These are phyloP conservation scores for Oegoconia quadripuncta DNA, from an alignment of 2,888 invertebrate species.

Conservation along the genomic window DNA sequence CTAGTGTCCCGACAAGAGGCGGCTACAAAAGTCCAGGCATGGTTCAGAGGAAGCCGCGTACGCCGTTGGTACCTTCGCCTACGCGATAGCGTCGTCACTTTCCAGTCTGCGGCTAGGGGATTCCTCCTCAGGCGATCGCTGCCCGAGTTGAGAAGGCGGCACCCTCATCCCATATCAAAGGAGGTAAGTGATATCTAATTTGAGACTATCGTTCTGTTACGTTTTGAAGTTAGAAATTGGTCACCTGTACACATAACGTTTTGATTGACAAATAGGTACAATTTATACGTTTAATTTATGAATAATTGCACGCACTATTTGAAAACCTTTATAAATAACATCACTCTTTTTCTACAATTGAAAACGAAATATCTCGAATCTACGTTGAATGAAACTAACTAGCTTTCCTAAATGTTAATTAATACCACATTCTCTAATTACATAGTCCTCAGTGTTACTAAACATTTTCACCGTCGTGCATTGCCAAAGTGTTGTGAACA, in stretches of 20 bases:
- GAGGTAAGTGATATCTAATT: conserved; percentile 27
- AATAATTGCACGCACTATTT: no score
- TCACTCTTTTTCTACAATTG: no score
- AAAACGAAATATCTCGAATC: no score
- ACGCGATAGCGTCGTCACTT: conserved; percentile 74
- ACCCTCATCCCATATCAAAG: conserved; percentile 25
- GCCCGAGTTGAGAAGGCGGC: conserved; percentile 53
- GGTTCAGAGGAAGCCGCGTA: conserved; percentile 85
- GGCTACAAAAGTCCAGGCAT: conserved; percentile 86
- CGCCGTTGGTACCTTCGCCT: conserved; percentile 84
- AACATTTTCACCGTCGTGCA: conserved; percentile 13
- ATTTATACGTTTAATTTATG: no score
- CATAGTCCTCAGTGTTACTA: conserved; percentile 25
- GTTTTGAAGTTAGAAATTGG: background rate
- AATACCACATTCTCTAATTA: no score
- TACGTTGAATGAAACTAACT: no score
- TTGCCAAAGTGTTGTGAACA: conserved; percentile 28
- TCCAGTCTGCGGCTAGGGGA: conserved; percentile 88
- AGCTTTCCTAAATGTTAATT: no score
- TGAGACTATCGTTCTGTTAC: conserved; percentile 10
- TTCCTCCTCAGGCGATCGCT: conserved; percentile 79
- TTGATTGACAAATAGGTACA: no score
- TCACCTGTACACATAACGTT: background rate
- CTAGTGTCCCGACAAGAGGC: conserved; percentile 77
- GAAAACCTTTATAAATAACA: no score